A percentile compares a stretch with the other conserved stretches of the same genome.
Evolutionary conservation across 2,113 vertebrate species (phyloP).

Genomic region (Misgurnus mizolepis): DNA sequence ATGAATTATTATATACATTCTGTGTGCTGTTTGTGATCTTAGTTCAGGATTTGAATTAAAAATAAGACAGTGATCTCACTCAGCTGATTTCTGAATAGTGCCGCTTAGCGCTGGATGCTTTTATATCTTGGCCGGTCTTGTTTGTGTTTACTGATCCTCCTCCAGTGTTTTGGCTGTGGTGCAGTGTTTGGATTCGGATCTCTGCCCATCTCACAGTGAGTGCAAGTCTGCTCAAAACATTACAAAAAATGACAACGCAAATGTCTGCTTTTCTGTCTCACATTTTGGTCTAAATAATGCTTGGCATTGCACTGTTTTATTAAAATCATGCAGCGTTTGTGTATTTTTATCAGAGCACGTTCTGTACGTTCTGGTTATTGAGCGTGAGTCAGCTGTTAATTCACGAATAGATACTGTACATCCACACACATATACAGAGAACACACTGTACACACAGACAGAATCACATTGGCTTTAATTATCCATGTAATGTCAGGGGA

Average conservation of each 20-base stretch:
- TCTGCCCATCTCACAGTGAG: constrained; percentile 16
- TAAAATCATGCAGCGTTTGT: not conserved
- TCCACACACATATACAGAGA: not conserved
- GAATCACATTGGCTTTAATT: constrained; percentile 46
- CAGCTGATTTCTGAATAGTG: no score
- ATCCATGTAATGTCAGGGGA: constrained; percentile 36
- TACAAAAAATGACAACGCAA: constrained; percentile 40
- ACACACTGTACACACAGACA: not conserved
- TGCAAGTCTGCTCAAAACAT: constrained; percentile 50
- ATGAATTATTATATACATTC: no score
- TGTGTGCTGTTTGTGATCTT: no score
- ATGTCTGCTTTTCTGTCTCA: constrained; percentile 25
- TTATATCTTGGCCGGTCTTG: constrained; percentile 12
- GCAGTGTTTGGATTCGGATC: constrained; percentile 26
- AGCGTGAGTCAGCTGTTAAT: constrained; percentile 23
- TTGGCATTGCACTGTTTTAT: not conserved
- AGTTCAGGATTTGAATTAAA: no score
- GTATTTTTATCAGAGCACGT: constrained; percentile 21
- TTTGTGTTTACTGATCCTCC: constrained; percentile 33
- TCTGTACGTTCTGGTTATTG: not conserved
- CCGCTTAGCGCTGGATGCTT: constrained; percentile 3
- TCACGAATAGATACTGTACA: constrained; percentile 11
- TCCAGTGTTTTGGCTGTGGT: constrained; percentile 27
- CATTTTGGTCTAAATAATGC: constrained; percentile 1
- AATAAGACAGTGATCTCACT: no score